Base-by-base conservation (phyloP, 2,888 invertebrate species). In the Andrena dorsata region DNA sequence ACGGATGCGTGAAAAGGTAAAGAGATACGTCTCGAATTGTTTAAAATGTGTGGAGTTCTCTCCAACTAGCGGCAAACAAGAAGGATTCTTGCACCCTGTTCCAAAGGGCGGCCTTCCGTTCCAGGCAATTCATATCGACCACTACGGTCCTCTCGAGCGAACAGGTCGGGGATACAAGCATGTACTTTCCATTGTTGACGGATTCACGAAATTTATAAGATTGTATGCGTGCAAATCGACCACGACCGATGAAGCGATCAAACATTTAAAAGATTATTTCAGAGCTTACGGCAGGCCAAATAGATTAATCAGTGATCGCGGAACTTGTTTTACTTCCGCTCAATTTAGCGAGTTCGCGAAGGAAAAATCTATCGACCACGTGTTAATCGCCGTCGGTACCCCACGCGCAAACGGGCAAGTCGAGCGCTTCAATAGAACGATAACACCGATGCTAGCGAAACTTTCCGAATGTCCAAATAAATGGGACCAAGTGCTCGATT, bases 191-290 rank as follows among this genome's bases (percentile, higher is more conserved):
- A 10, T 70, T 2, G 26, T 70, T 16, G 58, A 60, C 1, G 53
- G n/a, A 2, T 69, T 69, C 26, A 58, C 69, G 1, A 74, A 66
- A 47, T 74, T 65, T 56, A 58, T 65, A 16, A 23, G 23, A 47
- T 49, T 66, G 6, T 66, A 58, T 49, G 41, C 58, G 6, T 47
- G 20, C 16, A 47, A 49, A 13, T 58, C 58, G 2, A 65, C 74
- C 0, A 74, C 28, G 0, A 30, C 47, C 3, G 74, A 74, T 2
- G 65, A 74, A 32, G 16, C 47, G 2, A 13, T 74, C 6, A 53
- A 49, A 10, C 47, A 58, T 16, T 23, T 74, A 1, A 30, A 20
- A 2, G 35, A 58, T 1, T 60, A 74, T 49, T 74, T 66, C 49
- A 16, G 28, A 8, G 53, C 53, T 3, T 53, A 53, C 23, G 10